Conservation (phyloP, 1,140 invertebrate species). For the Mamestra configurata region DNA sequence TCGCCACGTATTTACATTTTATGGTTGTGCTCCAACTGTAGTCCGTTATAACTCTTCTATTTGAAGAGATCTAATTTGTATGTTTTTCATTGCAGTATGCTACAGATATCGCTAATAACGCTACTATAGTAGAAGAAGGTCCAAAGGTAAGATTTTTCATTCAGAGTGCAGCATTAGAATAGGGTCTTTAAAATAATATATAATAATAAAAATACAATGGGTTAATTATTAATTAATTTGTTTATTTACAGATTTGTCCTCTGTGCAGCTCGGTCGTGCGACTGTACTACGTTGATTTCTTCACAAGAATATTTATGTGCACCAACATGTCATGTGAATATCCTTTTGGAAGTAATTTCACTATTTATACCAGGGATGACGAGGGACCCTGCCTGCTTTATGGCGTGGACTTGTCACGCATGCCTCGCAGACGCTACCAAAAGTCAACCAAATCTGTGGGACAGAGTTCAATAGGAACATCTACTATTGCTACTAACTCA, state of each 20-base stretch:
- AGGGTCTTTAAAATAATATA: not conserved
- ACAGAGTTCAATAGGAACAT: not conserved
- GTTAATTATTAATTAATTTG: not conserved
- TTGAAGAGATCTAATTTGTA: not conserved
- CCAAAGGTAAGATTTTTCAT: constrained; percentile 13
- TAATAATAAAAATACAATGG: too few species aligned
- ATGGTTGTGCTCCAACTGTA: too few species aligned
- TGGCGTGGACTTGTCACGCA: not conserved
- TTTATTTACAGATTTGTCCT: constrained; percentile 74
- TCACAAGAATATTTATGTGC: constrained; percentile 79
- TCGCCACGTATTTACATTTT: too few species aligned
- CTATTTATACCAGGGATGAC: constrained; percentile 64
- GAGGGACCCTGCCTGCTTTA: constrained; percentile 22
- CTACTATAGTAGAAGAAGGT: constrained; percentile 16
- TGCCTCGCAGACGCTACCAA: not conserved
- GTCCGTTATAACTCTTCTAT: too few species aligned
- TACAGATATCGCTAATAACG: constrained; percentile 1
- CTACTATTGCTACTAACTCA: constrained; percentile 48
- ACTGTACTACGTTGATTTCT: constrained; percentile 75
- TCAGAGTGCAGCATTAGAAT: not conserved
- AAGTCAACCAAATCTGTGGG: too few species aligned
- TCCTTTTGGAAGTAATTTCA: constrained; percentile 78
- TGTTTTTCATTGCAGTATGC: not conserved
- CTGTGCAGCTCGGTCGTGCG: constrained; percentile 69
- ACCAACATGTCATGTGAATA: constrained; percentile 77